Evolutionary conservation across 1,140 invertebrate species (phyloP).

Genomic region (Pemphigus obesinymphae): DNA sequence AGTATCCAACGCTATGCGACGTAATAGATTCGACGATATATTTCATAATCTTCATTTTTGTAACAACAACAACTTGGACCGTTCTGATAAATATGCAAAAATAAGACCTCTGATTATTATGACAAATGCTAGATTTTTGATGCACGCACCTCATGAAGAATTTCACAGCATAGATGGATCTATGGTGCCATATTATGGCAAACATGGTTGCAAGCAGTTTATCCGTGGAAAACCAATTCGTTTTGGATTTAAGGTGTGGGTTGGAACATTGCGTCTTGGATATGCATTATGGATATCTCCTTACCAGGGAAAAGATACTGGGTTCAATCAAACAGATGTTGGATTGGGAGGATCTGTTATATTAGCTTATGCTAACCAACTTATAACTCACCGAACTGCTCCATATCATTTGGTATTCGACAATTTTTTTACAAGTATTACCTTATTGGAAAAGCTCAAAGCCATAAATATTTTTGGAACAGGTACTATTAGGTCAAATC

Average conservation of each 20-base stretch:
- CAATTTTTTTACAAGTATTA: conserved; percentile 16
- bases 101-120: too few relatives aligned
- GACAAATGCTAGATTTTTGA: too few relatives aligned
- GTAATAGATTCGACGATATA: too few relatives aligned
- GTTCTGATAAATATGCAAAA: too few relatives aligned
- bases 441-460: neutral
- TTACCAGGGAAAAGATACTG: conserved; percentile 39
- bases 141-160: too few relatives aligned
- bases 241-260: conserved; percentile 42
- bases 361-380: neutral
- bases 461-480: neutral
- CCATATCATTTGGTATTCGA: conserved; percentile 31
- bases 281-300: conserved; percentile 40
- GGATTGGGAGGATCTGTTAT: conserved; percentile 38
- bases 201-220: too few relatives aligned
- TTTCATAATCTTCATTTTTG: too few relatives aligned
- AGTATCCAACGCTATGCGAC: too few relatives aligned
- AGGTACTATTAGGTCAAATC: neutral
- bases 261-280: conserved; percentile 13
- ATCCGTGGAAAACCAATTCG: conserved; percentile 46
- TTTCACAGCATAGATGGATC: too few relatives aligned
- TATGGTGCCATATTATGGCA: too few relatives aligned
- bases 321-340: neutral
- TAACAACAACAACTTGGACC: too few relatives aligned
- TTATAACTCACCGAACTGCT: conserved; percentile 7